Base-by-base conservation (phyloP, 2,888 invertebrate species). In the Meta bourneti region DNA sequence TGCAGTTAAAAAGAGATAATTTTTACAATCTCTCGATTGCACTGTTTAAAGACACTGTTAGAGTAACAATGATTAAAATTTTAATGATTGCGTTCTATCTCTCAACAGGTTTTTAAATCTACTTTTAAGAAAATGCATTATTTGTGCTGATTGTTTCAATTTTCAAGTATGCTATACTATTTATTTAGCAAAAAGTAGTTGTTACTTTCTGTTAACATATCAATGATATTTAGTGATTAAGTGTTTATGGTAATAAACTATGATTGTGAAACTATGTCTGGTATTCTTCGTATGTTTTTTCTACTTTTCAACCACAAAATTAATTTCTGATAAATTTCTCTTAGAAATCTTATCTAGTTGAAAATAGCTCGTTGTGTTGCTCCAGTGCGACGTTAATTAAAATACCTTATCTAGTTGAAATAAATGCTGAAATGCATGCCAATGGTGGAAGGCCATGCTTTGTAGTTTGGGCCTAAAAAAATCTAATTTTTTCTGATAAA, bases 121-220 rank as follows among this genome's bases (percentile, higher is more conserved):
- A 49, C 49, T 77, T 78, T 86, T 70, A 86, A 48, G 19, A 75
- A 52, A 19, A 83, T 7, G 71, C 72, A 34, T 69, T 80, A 20
- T 48, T 61, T 71, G 19, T 82, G 71, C n/a, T 74, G 52, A 74
- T 83, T 83, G 52, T 52, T 54, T 49, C 72, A 71, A 48, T 52
- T 70, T 79, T 87, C n/a, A 72, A 72, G 54, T 78, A 75, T 69
- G 19, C 16, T 52, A 49, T 87, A 69, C 20, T 19, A 79, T 71
- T 72, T 72, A 72, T 70, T 79, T 87, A 77, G 61, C n/a, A 61
- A 49, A 49, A 78, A 78, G 78, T 86, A 86, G 86, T 9, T 88
- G 49, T 88, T 88, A 79, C 80, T 80, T 89, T 89, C 70, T 89
- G 89, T 89, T 89, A 70, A 89, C 82, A 89, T 89, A 89, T 89